Evolutionary conservation across 2,113 vertebrate species (phyloP).

Genomic region (Sisor rabdophorus): DNA sequence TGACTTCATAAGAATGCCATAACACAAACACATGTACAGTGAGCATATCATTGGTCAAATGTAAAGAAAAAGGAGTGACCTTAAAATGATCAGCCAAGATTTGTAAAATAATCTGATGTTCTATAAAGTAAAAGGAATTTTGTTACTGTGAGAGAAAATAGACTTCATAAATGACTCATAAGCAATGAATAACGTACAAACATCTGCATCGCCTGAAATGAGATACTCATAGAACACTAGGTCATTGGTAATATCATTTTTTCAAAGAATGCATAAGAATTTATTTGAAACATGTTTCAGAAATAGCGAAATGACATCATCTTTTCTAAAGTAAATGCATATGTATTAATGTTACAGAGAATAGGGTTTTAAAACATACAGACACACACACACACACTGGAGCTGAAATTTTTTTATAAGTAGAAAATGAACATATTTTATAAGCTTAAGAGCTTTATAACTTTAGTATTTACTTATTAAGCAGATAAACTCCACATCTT

Average conservation of each 20-base stretch:
- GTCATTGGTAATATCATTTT: background rate
- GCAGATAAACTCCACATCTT: background rate
- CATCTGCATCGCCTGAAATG: constrained; percentile 3
- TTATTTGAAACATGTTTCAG: background rate
- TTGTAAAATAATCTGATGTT: background rate
- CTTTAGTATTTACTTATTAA: background rate
- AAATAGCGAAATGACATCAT: background rate
- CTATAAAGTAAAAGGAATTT: background rate
- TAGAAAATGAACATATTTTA: background rate
- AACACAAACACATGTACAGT: background rate
- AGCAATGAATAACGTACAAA: constrained; percentile 5
- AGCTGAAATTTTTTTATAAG: background rate
- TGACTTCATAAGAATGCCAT: background rate
- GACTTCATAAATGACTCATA: constrained; percentile 11
- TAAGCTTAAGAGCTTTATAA: background rate
- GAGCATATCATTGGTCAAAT: background rate
- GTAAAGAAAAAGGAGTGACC: too few relatives aligned
- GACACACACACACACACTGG: background rate
- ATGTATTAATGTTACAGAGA: background rate
- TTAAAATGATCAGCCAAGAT: background rate
- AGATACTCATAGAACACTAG: background rate
- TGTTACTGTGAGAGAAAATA: background rate
- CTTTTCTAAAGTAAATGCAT: constrained; percentile 7
- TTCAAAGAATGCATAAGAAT: background rate
- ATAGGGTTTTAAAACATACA: too few relatives aligned